Base-by-base conservation (phyloP, 2,888 invertebrate genomes). In the Andrena fulva region DNA sequence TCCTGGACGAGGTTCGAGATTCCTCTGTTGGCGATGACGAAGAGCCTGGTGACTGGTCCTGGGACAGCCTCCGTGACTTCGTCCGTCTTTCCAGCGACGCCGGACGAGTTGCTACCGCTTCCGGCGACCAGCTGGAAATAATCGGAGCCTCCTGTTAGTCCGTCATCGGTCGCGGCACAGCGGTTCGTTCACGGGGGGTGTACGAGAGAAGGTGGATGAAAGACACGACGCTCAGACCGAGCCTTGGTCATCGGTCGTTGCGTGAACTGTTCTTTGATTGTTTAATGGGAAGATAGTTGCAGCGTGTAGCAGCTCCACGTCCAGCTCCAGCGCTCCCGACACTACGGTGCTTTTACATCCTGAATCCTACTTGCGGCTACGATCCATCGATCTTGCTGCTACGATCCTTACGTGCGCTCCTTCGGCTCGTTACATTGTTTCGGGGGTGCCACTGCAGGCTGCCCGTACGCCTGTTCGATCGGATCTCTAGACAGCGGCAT, bases 1-100 rank as follows among this genome's bases (percentile, higher is more conserved):
- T 98, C 98, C 94, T 98, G 97, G 90, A 98, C 96, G 90, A 98
- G 96, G 94, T 98, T 98, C 91, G 98, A 97, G 91, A 98, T 96
- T 89, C 98, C 98, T 89, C 98, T 95, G 94, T 98, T 98, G 91
- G 97, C 98, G 92, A 98, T 96, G 91, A 98, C 97, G 94, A 98
- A 97, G 77, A 98, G 96, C 93, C 98, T 95, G 81, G 98, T 98
- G 92, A 98, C 96, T 76, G 98, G 98, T 90, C 98, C 98, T 94
- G 98, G 98, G 90, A 98, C 97, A 76, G 97, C 97, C 94, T 97
- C 97, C 68, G 96, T 96, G 7, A 72, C 48, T 4, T 68, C 84
- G 2, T 86, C 86, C n/a, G 68, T 20, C 27, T 80, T 84, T 48
- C 81, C 88, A 1, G 66, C 24, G 5, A 60, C 95, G 5, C 93